Percentiles rank a stretch among this genome's conserved stretches.
phyloP scores from a whole-genome alignment of 2,888 invertebrate genomes.

The Apantesis nais region DNA sequence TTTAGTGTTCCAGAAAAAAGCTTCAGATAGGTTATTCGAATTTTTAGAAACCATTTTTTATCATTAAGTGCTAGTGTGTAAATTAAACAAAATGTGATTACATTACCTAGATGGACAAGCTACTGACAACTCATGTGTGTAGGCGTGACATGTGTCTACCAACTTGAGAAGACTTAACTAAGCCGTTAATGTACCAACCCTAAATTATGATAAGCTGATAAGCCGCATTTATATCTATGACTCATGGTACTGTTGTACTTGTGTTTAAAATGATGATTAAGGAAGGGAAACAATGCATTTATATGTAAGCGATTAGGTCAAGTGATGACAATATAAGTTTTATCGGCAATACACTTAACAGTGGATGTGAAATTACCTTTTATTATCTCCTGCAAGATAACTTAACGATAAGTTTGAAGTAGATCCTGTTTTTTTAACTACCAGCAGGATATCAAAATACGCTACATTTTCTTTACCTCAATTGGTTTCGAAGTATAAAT shows the following conservation, averaged over 20 bases:
- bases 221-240: constrained; percentile 39
- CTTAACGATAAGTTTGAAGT: not conserved
- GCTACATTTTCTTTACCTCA: no score
- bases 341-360: not conserved
- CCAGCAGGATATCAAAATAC: no score
- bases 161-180: constrained; percentile 17
- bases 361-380: not conserved
- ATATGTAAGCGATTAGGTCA: not conserved
- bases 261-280: not conserved
- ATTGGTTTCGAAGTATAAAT: no score
- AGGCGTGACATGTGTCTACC: not conserved
- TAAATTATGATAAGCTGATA: constrained; percentile 18
- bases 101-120: not conserved
- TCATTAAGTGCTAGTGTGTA: not conserved
- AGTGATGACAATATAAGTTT: not conserved
- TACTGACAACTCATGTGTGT: not conserved
- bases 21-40: not conserved
- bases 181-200: constrained; percentile 29
- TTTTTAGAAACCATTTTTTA: not conserved
- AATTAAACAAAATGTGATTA: not conserved
- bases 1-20: not conserved
- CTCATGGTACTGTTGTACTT: not conserved
- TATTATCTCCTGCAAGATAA: not conserved
- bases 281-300: not conserved
- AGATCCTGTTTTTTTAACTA: no score